Evolutionary conservation across 2,797 vertebrate species (phyloP).

Genomic region (Brachyrhaphis roseni): DNA sequence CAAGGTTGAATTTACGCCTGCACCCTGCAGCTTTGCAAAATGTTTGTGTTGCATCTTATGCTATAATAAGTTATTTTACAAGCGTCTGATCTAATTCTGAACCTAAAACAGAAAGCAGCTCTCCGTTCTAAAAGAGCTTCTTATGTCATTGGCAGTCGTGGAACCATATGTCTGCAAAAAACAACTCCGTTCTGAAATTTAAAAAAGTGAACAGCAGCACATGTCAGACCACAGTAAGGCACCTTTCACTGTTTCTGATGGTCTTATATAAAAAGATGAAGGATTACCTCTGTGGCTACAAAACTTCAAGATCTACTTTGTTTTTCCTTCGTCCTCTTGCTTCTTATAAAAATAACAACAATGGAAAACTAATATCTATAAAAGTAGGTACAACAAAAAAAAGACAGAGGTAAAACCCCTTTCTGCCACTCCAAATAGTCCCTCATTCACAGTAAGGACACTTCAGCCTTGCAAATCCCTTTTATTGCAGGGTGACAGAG

Average conservation of each 20-base stretch:
- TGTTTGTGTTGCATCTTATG: not conserved
- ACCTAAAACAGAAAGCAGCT: not conserved
- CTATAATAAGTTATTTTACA: not conserved
- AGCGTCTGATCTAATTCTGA: not conserved
- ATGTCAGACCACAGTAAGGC: not conserved
- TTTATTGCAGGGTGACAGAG: constrained; percentile 60
- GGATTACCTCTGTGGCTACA: not conserved
- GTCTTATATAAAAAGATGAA: not conserved
- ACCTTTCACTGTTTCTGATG: not conserved
- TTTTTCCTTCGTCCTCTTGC: not conserved
- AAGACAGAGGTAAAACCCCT: not conserved
- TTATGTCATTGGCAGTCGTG: not conserved
- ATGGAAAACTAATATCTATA: not conserved
- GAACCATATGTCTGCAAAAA: not conserved
- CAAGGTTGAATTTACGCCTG: too few species aligned
- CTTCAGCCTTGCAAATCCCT: constrained; percentile 48
- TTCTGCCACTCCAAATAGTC: constrained; percentile 44
- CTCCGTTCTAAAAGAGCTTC: not conserved
- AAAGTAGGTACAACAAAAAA: not conserved
- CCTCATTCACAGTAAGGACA: constrained; percentile 54
- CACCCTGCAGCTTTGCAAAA: not conserved
- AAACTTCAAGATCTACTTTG: not conserved
- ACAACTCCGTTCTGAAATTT: not conserved
- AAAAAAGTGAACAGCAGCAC: not conserved
- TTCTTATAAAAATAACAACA: not conserved